phyloP scores from a whole-genome alignment of 2,113 vertebrate genomes.

The Recurvirostra avosetta region DNA sequence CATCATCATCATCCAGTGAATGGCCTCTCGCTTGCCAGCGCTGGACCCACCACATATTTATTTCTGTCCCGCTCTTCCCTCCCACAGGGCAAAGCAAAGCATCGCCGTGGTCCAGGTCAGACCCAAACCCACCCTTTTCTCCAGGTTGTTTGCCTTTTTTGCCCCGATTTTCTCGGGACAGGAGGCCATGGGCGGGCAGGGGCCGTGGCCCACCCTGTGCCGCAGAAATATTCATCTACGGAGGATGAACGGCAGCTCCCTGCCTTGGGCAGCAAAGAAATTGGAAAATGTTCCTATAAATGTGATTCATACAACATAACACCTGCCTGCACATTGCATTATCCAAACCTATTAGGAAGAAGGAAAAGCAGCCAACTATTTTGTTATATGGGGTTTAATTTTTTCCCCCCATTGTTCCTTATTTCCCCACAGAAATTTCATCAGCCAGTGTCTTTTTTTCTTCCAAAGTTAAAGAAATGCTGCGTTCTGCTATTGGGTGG shows the following conservation, averaged over 20 bases:
- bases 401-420: background rate
- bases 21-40: accelerated
- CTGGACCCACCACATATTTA: background rate
- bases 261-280: conserved; percentile 54
- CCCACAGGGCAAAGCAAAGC: background rate
- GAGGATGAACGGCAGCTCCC: conserved; percentile 33
- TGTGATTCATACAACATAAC: conserved; percentile 37
- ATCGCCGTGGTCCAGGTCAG: accelerated
- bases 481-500: background rate
- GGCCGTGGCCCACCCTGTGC: background rate
- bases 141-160: background rate
- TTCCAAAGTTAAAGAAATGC: background rate
- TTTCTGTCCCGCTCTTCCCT: background rate
- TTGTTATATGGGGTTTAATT: background rate
- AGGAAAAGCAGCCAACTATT: background rate
- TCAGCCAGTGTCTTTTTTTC: background rate
- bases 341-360: conserved; percentile 7
- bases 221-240: background rate
- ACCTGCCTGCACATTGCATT: conserved; percentile 11
- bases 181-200: background rate
- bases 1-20: background rate
- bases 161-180: background rate
- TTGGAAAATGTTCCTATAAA: conserved; percentile 64
- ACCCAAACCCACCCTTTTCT: background rate
- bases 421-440: background rate